These are phyloP conservation scores for Agriopis aurantiaria DNA, from an alignment of 2,888 invertebrate genomes.

Conservation along the genomic window DNA sequence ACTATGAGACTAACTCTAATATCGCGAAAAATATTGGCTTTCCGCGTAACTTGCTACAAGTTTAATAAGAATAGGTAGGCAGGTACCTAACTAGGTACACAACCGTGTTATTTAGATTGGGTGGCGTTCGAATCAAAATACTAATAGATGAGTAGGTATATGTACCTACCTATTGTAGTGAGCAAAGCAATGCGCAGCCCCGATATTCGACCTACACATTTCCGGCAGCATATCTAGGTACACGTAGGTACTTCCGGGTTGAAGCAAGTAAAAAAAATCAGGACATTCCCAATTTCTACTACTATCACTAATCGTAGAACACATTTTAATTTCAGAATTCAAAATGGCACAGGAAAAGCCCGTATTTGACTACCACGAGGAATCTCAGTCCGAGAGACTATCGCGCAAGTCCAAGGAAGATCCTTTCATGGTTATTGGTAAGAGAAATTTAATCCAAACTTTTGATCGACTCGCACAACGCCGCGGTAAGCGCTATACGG, in stretches of 20 bases:
- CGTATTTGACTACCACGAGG: constrained; percentile 84
- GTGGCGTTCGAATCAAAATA: not conserved
- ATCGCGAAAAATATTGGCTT: too few relatives aligned
- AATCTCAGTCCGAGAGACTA: constrained; percentile 83
- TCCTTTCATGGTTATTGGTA: constrained; percentile 90
- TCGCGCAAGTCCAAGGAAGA: constrained; percentile 90
- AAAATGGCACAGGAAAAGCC: constrained; percentile 71
- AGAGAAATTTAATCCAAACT: constrained; percentile 50
- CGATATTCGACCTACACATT: not conserved
- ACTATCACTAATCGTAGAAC: not conserved
- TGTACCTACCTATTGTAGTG: not conserved
- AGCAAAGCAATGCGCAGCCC: not conserved
- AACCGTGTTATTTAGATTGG: too few relatives aligned
- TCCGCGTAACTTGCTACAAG: too few relatives aligned
- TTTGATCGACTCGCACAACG: not conserved
- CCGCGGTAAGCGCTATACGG: too few relatives aligned
- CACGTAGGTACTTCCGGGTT: not conserved
- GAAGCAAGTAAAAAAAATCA: not conserved
- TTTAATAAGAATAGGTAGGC: too few relatives aligned
- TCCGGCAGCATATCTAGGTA: not conserved
- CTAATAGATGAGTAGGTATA: not conserved
- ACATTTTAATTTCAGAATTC: constrained; percentile 46
- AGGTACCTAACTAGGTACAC: too few relatives aligned
- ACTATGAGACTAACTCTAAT: too few relatives aligned
- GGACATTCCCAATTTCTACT: not conserved